Evolutionary conservation across 2,113 vertebrate genomes (phyloP).

Genomic region (Fregata magnificens): DNA sequence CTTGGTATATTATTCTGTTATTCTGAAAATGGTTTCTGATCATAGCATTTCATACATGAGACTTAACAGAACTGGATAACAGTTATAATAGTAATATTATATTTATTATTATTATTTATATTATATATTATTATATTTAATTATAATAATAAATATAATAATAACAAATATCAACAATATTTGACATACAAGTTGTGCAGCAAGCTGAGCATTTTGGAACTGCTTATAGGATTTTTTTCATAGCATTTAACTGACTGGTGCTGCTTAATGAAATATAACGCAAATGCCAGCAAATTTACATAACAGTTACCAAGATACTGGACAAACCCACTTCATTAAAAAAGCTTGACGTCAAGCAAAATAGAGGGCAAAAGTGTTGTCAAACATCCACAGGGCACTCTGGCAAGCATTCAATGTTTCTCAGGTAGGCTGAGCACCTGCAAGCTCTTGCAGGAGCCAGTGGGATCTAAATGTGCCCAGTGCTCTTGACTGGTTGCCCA

Average conservation of each 20-base stretch:
- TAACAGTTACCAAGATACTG: not conserved
- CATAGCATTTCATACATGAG: not conserved
- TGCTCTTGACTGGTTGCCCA: not conserved
- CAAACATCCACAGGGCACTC: not conserved
- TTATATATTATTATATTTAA: too few species aligned
- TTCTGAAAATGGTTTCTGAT: not conserved
- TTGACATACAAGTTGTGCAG: not conserved
- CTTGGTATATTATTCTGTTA: not conserved
- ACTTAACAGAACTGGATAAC: not conserved
- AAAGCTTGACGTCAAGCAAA: not conserved
- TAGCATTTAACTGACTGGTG: not conserved
- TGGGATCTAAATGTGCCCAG: not conserved
- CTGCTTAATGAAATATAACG: not conserved
- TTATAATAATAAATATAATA: too few species aligned
- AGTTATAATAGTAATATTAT: too few species aligned
- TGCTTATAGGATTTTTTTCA: not conserved
- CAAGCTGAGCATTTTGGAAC: not conserved
- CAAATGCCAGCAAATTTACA: not conserved
- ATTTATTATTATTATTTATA: too few species aligned
- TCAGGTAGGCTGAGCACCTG: not conserved
- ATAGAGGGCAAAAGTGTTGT: not conserved
- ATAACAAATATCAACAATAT: too few species aligned
- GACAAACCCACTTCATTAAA: not conserved
- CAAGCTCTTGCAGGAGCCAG: not conserved
- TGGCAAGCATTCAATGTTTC: not conserved